Base-by-base conservation (phyloP, 2,888 invertebrate genomes). In the Leptarthrus brevirostris region DNA sequence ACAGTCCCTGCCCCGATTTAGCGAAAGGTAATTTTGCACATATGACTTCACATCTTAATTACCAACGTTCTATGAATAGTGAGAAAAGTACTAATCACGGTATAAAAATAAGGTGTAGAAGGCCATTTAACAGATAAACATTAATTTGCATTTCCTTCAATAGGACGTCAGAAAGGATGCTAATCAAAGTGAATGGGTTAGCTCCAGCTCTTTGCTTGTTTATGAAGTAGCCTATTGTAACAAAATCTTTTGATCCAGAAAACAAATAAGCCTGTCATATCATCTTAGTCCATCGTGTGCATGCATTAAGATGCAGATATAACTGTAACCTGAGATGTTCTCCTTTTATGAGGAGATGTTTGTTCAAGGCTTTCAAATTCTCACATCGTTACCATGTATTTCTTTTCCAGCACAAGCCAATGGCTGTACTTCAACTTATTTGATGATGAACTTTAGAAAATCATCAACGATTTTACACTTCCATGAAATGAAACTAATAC, bases 131-230 rank as follows among this genome's bases (percentile, higher is more conserved):
- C 24, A 53, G 47, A 75, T 73, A 75, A 75, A 75, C 75, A 75
- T 71, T 36, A 75, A 75, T 73, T 75, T 73, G 52, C 53, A 47
- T 69, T 75, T 52, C 73, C 58, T 75, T 75, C 73, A 61, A 75
- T 75, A 64, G 69, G 73, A 75, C 70, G 69, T 71, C 73, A 75
- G 73, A 73, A 75, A 75, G 53, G 75, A 75, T 75, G 75, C 73
- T 75, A 75, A 75, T 75, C 75, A 75, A 73, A 73, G 64, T 16
- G 58, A 30, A 14, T 22, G 30, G 12, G 36, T 14, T 5, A 61
- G 14, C 40, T 40, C 12, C 61, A 61, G 10, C 20, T 61, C 16
- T n/a, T 34, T 36, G 40, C 40, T 4, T 56, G 26, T 3, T 14
- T 12, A 54, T 49, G 18, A 26, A 20, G 20, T 64, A 44, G 20